Evolutionary conservation across 2,113 vertebrate genomes (phyloP).

Genomic region (Antennarius striatus): DNA sequence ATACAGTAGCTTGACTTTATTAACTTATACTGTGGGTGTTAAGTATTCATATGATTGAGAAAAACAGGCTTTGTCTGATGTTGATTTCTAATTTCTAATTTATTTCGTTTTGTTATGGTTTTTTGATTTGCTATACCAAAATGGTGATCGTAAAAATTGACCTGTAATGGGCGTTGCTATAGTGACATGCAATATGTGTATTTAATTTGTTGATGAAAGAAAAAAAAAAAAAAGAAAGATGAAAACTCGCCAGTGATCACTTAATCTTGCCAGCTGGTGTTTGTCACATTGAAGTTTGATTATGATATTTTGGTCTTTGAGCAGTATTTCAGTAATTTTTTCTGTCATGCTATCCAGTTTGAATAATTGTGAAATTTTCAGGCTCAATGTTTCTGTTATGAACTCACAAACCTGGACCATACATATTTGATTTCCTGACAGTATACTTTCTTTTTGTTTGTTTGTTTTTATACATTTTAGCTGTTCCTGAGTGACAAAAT

Average conservation of each 20-base stretch:
- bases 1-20: constrained; percentile 99
- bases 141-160: constrained; percentile 95
- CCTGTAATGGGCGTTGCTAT: constrained; percentile 98
- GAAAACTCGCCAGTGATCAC: constrained; percentile 90
- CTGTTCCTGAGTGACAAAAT: constrained; percentile 92
- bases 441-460: constrained; percentile 61
- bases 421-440: constrained; percentile 80
- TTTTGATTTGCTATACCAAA: constrained; percentile 91
- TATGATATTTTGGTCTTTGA: constrained; percentile 88
- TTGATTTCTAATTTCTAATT: constrained; percentile 84
- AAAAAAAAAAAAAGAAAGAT: constrained; percentile 72
- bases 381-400: constrained; percentile 80
- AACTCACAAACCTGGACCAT: constrained; percentile 93
- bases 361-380: constrained; percentile 88
- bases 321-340: constrained; percentile 88
- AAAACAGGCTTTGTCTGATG: constrained; percentile 92
- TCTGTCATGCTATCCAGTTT: constrained; percentile 95
- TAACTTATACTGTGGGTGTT: constrained; percentile 99
- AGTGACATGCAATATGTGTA: constrained; percentile 95
- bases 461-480: constrained; percentile 85
- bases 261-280: constrained; percentile 95
- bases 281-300: constrained; percentile 92
- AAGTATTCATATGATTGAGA: constrained; percentile 97
- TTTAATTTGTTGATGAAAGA: constrained; percentile 87
- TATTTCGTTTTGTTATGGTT: constrained; percentile 78